Evolutionary conservation across 2,797 vertebrate species (phyloP), one percentile per base, ranked within the genome.

Genomic region (Ciconia nigra): DNA sequence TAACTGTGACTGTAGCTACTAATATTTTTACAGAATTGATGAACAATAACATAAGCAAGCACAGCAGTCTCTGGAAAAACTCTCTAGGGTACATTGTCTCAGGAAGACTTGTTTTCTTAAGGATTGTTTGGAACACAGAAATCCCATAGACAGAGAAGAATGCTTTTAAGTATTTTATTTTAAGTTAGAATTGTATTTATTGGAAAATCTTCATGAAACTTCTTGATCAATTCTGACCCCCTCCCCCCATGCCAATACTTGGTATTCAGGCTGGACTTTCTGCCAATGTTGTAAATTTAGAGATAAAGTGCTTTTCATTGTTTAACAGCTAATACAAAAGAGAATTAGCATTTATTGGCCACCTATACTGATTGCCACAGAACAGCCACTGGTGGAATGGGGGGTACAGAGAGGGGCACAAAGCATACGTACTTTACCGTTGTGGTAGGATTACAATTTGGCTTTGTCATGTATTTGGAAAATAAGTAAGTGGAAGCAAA

Each of bases 201-300:
- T 71, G 57, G n/a, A 51, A 69, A 76, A 66, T 22, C 41, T 74
- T 81, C 12, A 13, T 26, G 17, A 78, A 76, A 35, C 3, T 9
- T 29, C 49, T 81, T 41, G 39, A 31, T 35, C 0, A 5, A 5
- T 71, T 51, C 49, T 55, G 29, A 17, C 10, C 11, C 10, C 6
- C 2, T 59, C 2, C 12, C 26, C 5, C 17, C 1, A 0, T 54
- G 33, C 28, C 63, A 20, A 0, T 16, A 74, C 39, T 41, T 74
- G 47, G 9, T 47, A 4, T 37, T 59, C 39, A 51, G 54, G 15
- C 15, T 87, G 57, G 37, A 25, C 6, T 85, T 85, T 22, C 26
- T 86, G 46, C 5, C 29, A 15, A 4, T 54, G 58, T 13, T 54
- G 54, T 39, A 47, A 62, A 21, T 84, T 28, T 17, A 59, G n/a